A percentile compares a stretch with the other conserved stretches of the same genome.
phyloP scores from a whole-genome alignment of 2,113 vertebrate genomes.

The Elephas maximus region DNA sequence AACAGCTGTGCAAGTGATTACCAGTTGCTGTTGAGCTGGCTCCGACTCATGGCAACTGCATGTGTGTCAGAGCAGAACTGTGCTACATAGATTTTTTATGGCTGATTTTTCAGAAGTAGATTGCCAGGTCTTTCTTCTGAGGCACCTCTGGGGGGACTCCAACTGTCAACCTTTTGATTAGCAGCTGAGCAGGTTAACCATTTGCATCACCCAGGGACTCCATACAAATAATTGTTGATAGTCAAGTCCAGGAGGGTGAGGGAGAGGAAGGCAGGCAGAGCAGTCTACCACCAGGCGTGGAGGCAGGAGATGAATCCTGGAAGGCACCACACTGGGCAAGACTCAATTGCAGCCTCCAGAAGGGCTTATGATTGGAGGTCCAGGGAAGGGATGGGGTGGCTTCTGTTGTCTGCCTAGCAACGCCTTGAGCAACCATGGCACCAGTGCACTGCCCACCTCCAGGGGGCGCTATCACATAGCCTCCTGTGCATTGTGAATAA shows the following conservation, averaged over 20 bases:
- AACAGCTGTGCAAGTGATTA: neutral
- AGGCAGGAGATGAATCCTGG: neutral
- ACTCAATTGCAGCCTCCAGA: neutral
- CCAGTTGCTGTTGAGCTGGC: neutral
- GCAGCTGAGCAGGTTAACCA: neutral
- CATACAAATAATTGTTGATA: neutral
- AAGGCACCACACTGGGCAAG: accelerated
- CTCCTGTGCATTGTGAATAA: accelerated
- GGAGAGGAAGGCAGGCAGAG: neutral
- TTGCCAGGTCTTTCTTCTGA: neutral
- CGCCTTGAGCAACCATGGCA: accelerated
- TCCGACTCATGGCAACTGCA: too few species aligned
- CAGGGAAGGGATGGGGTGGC: accelerated
- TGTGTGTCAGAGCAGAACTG: neutral
- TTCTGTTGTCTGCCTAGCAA: neutral
- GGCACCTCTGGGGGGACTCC: neutral
- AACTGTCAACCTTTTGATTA: neutral
- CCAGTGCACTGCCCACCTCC: accelerated
- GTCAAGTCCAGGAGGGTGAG: neutral
- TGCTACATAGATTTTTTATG: neutral
- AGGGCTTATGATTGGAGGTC: neutral
- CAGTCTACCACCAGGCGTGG: neutral
- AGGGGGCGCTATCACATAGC: too few species aligned
- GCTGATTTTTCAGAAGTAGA: neutral
- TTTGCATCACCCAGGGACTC: neutral